These are phyloP conservation scores for Torymus aiolomorphi DNA, from an alignment of 2,888 invertebrate species.

Conservation along the genomic window DNA sequence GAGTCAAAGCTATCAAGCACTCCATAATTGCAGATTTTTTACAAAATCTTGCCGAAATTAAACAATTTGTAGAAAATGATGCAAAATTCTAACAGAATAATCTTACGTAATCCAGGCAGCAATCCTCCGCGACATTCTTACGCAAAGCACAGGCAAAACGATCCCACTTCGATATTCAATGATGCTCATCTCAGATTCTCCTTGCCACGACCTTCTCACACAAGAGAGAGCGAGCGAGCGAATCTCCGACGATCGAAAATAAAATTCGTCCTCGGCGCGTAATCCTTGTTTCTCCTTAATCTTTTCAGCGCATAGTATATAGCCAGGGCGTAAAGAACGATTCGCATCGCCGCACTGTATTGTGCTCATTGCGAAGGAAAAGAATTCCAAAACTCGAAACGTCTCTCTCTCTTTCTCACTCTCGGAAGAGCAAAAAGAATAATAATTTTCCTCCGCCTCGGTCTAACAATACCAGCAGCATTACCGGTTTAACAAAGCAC, in stretches of 20 bases:
- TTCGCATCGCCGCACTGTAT: constrained; percentile 6
- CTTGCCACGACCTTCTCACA: too few species aligned
- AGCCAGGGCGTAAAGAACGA: constrained; percentile 24
- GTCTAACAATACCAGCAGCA: constrained; percentile 29
- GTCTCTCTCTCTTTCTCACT: constrained; percentile 1
- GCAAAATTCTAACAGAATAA: too few species aligned
- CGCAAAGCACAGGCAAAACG: too few species aligned
- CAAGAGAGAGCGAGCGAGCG: neutral
- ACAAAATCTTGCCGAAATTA: too few species aligned
- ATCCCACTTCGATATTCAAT: too few species aligned
- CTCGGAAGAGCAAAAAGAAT: constrained; percentile 15
- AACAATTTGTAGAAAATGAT: too few species aligned
- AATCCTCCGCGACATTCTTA: too few species aligned
- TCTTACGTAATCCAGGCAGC: too few species aligned
- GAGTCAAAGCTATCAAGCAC: too few species aligned
- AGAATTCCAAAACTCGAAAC: constrained; percentile 13
- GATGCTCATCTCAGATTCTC: too few species aligned
- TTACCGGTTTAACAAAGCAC: constrained; percentile 39
- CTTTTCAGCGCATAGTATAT: neutral
- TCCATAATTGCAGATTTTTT: too few species aligned
- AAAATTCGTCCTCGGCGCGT: neutral
- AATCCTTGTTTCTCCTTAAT: constrained; percentile 22
- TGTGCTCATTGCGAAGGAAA: neutral
- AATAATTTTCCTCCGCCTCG: constrained; percentile 24
- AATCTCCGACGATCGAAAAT: constrained; percentile 1